phyloP scores from a whole-genome alignment of 2,888 invertebrate genomes.

The Pseudanteris insignis region DNA sequence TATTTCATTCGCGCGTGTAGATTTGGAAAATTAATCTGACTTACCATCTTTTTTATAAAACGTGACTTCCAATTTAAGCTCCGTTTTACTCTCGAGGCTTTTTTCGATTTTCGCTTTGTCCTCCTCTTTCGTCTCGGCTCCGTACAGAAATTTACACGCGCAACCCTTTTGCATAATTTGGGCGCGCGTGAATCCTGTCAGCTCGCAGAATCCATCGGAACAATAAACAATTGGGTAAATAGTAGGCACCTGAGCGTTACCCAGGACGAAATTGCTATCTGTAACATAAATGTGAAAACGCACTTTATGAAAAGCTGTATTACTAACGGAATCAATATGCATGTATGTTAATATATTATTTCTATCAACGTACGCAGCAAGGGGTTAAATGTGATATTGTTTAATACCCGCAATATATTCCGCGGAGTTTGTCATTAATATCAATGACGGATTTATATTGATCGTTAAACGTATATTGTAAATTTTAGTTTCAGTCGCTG shows the following conservation, averaged over 20 bases:
- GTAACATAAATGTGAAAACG: conserved; percentile 63
- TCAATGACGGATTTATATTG: too few species aligned
- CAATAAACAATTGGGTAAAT: conserved; percentile 94
- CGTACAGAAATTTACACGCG: conserved; percentile 93
- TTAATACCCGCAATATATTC: too few species aligned
- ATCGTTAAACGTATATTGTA: too few species aligned
- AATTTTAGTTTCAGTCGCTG: too few species aligned
- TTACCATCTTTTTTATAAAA: conserved; percentile 95
- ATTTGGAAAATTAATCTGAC: conserved; percentile 32
- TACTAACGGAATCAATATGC: too few species aligned
- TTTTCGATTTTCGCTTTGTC: conserved; percentile 89
- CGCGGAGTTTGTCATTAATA: too few species aligned
- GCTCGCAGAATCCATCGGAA: conserved; percentile 95
- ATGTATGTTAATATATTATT: too few species aligned
- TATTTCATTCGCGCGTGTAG: too few species aligned
- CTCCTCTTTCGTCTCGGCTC: conserved; percentile 88
- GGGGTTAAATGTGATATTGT: too few species aligned
- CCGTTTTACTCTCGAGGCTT: conserved; percentile 87
- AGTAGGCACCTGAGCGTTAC: conserved; percentile 90
- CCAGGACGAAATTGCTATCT: conserved; percentile 97
- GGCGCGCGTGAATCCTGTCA: conserved; percentile 91
- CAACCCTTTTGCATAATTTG: conserved; percentile 98
- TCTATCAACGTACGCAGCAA: too few species aligned
- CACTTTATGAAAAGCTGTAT: too few species aligned
- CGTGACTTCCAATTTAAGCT: conserved; percentile 92